Percentiles rank a stretch among this genome's conserved stretches.
Conservation (phyloP, 2,888 invertebrate species). For the Bombylius major region DNA sequence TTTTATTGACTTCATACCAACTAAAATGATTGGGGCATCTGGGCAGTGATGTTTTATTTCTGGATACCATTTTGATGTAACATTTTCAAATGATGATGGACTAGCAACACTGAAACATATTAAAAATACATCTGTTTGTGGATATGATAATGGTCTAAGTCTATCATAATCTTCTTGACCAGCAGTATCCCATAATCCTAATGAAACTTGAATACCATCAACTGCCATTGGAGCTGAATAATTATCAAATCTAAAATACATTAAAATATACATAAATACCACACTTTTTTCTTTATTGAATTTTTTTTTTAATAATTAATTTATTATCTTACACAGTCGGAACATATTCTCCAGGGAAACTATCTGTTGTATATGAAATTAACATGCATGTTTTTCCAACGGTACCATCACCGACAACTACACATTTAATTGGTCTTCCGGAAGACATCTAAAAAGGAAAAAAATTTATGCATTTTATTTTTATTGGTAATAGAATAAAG, state of each 20-base stretch:
- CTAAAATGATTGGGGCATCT: conserved; percentile 96
- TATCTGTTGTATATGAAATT: conserved; percentile 85
- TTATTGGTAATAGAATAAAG: too few relatives aligned
- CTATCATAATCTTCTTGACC: conserved; percentile 97
- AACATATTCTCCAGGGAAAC: conserved; percentile 90
- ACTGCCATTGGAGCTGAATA: conserved; percentile 98
- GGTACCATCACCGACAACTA: conserved; percentile 85
- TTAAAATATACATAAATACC: neutral
- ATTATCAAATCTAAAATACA: conserved; percentile 70
- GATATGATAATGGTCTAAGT: conserved; percentile 89
- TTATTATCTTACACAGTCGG: conserved; percentile 72
- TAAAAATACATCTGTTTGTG: conserved; percentile 98
- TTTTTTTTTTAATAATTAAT: neutral
- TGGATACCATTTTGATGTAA: conserved; percentile 98
- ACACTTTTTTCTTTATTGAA: neutral
- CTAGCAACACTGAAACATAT: conserved; percentile 99
- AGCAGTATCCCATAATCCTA: conserved; percentile 97
- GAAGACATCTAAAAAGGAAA: conserved; percentile 56
- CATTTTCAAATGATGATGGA: conserved; percentile 98
- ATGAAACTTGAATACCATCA: conserved; percentile 90
- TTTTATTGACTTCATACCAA: conserved; percentile 49
- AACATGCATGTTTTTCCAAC: conserved; percentile 91
- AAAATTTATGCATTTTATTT: too few relatives aligned
- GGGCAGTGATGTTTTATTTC: conserved; percentile 99
- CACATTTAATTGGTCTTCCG: conserved; percentile 84